Conservation (phyloP, 92 coral and sea anemone species). For the Metridium senile region DNA sequence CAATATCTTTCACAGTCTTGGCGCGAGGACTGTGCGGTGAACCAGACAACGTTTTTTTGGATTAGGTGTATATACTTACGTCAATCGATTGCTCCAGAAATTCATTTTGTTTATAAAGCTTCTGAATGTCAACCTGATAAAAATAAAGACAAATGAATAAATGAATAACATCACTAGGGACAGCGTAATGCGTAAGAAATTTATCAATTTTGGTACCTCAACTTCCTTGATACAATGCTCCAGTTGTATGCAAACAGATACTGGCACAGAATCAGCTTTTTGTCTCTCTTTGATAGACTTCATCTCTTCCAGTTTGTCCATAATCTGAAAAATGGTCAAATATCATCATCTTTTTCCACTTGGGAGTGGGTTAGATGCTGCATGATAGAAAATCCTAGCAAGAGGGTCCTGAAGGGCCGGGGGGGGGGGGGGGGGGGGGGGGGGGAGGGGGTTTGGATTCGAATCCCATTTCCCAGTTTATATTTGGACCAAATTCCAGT, state of each 20-base stretch:
- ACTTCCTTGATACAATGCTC: constrained; percentile 98
- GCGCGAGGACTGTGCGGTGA: too few species aligned
- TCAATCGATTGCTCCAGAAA: constrained; percentile 89
- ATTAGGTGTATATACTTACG: constrained; percentile 47
- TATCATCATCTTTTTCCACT: background rate
- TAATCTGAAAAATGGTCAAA: constrained; percentile 50
- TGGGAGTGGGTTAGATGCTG: too few species aligned
- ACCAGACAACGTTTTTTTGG: too few species aligned
- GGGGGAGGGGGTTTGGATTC: too few species aligned
- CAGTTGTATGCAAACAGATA: constrained; percentile 93
- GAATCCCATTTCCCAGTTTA: too few species aligned
- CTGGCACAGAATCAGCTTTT: constrained; percentile 81
- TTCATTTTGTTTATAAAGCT: constrained; percentile 85
- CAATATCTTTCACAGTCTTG: too few species aligned
- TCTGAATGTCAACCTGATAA: constrained; percentile 90
- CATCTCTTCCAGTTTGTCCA: constrained; percentile 77
- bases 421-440: too few species aligned
- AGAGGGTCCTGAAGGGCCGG: too few species aligned
- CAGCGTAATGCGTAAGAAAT: background rate
- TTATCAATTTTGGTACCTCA: constrained; percentile 61
- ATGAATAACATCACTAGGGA: background rate
- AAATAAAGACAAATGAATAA: background rate
- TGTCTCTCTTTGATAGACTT: constrained; percentile 82
- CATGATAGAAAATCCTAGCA: too few species aligned
- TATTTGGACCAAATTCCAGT: too few species aligned